Evolutionary conservation across 2,113 vertebrate genomes (phyloP), one percentile per base, ranked within the genome.

Genomic region (Gavialis gangeticus): DNA sequence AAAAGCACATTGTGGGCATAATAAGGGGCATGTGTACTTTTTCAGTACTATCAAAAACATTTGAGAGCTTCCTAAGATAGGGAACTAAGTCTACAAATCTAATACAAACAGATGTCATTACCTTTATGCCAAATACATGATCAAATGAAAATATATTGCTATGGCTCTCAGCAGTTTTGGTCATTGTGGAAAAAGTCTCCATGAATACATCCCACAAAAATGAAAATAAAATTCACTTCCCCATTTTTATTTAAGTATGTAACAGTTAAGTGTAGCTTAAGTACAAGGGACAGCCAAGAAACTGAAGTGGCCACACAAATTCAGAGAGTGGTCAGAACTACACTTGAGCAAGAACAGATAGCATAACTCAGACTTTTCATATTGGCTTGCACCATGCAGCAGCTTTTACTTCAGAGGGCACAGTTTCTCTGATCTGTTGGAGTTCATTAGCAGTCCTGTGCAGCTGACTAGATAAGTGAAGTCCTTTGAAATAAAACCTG

Each of bases 31-130:
- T 9, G 91, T 30, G 25, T 75, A 1, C 28, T 62, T 46, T 83
- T 89, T 66, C 34, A 85, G 28, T 5, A 8, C 2, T 56, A 28
- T 8, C 56, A 63, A 67, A 3, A 46, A 2, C 58, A 13, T 3
- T 30, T 10, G 3, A 82, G 21, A 19, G 64, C 85, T 76, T 66
- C 78, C 71, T 11, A 60, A 21, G 2, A 1, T 2, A 30, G 2
- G 11, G 4, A 81, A 91, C 3, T 28, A 56, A 82, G 71, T 28
- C 16, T 75, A 3, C 8, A 57, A 1, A 5, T 4, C 77, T 73
- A 75, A 3, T 14, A 78, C 2, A 34, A 0, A 30, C 2, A n/a
- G 5, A 2, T 73, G 1, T 58, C 81, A 75, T 37, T 5, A 46
- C 34, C 1, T 57, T 4, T 57, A 82, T 15, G 76, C 78, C 17